Evolutionary conservation across 2,797 vertebrate species (phyloP), one percentile per base, ranked within the genome.

Genomic region (Cichlasoma orientale): DNA sequence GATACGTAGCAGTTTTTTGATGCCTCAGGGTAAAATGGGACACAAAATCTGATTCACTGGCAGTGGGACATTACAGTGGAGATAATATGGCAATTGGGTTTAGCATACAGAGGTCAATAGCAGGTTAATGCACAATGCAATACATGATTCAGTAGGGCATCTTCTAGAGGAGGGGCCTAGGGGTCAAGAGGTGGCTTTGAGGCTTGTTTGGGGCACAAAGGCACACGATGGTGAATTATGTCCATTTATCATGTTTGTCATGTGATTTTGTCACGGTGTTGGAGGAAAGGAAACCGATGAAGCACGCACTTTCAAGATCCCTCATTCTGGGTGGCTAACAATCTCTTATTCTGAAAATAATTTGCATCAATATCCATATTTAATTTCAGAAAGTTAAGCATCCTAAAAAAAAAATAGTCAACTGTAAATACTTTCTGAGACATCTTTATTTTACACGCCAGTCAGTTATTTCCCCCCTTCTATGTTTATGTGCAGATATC

Each of bases 81-180:
- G 84, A 92, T 93, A 90, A 93, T 92, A 85, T 81, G 83, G 85
- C 89, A 90, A 90, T 91, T 91, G 89, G 77, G 84, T 92, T 93
- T 92, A 93, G 91, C 92, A 93, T 93, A 80, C 69, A 87, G 90
- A 88, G 93, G 92, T 94, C 93, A 94, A 81, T 82, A 85, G 86
- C 84, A 85, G 93, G 92, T 92, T 93, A 94, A 93, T 94, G 92
- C 83, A 80, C 85, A 90, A 79, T 90, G 83, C 87, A 82, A 90
- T 89, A 82, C 84, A 86, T 90, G 83, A 92, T 86, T 90, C 88
- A 86, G 74, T 89, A 71, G 75, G 44, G 69, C 69, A 75, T 74
- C 72, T 10, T 31, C 1, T 27, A 2, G 83, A 78, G 82, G 78
- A 61, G 76, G 86, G 86, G 85, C 25, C 11, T 4, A 5, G 50